A percentile compares a stretch with the other conserved stretches of the same genome.
Conservation (phyloP, 2,888 invertebrate species). For the Brenthis ino region DNA sequence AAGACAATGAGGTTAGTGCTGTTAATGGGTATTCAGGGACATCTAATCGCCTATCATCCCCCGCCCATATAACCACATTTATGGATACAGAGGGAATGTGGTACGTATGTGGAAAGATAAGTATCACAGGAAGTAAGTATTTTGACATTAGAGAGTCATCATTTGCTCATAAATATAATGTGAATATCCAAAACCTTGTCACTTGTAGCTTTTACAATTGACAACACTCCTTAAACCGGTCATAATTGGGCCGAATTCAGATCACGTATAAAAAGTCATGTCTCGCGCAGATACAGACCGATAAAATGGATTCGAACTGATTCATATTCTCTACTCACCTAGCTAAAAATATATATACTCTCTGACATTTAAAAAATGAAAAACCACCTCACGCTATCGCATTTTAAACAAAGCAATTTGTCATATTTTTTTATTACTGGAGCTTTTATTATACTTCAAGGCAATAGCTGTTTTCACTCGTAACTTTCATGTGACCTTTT, state of each 20-base stretch:
- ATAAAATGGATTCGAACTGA: slow-evolving; percentile 63
- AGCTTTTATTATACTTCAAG: neutral
- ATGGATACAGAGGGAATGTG: too few relatives aligned
- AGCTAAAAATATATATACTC: slow-evolving; percentile 40
- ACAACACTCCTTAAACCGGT: slow-evolving; percentile 50
- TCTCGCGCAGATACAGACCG: slow-evolving; percentile 64
- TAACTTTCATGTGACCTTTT: neutral
- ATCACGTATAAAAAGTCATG: slow-evolving; percentile 74
- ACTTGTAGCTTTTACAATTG: slow-evolving; percentile 37
- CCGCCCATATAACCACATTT: too few relatives aligned
- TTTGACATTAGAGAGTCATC: too few relatives aligned
- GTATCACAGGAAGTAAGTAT: too few relatives aligned
- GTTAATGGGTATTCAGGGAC: too few relatives aligned
- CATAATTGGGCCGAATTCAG: slow-evolving; percentile 66
- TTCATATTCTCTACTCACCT: slow-evolving; percentile 62
- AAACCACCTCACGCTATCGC: slow-evolving; percentile 9
- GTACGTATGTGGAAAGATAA: too few relatives aligned
- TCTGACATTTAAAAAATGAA: slow-evolving; percentile 18
- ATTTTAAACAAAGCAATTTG: slow-evolving; percentile 18
- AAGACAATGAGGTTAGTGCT: too few relatives aligned
- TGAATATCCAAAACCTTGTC: neutral
- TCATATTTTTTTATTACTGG: slow-evolving; percentile 16
- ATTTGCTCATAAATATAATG: neutral
- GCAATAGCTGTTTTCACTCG: neutral
- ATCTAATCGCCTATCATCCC: too few relatives aligned